phyloP scores from a whole-genome alignment of 1,140 invertebrate species.

The Melanaphis sacchari region DNA sequence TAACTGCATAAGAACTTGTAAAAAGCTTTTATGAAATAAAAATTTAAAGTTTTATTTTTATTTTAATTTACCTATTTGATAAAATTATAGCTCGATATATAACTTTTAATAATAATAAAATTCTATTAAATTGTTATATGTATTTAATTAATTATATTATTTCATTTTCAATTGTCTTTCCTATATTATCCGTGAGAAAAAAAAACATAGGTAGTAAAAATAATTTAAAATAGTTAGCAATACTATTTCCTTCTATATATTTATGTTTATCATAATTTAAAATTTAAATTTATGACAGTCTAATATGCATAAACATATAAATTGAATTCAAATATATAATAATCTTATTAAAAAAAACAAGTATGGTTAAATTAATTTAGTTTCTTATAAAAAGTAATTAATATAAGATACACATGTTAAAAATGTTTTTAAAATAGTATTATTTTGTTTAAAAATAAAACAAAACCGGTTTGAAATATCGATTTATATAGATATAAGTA shows the following conservation, averaged over 20 bases:
- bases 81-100: background rate
- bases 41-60: background rate
- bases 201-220: background rate
- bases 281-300: background rate
- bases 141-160: background rate
- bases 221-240: background rate
- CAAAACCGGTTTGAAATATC: constrained; percentile 10
- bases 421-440: background rate
- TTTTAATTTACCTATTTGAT: background rate
- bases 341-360: constrained; percentile 23
- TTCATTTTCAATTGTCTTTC: background rate
- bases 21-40: background rate
- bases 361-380: background rate
- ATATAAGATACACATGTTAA: background rate
- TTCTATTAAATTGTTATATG: background rate
- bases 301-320: background rate
- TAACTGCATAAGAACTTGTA: background rate
- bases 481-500: background rate
- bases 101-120: background rate
- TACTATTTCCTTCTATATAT: background rate
- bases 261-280: background rate
- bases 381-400: constrained; percentile 1
- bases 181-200: background rate
- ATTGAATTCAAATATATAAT: background rate
- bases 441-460: background rate